Base-by-base conservation (phyloP, 2,113 vertebrate species). In the Apodemus speciosus region DNA sequence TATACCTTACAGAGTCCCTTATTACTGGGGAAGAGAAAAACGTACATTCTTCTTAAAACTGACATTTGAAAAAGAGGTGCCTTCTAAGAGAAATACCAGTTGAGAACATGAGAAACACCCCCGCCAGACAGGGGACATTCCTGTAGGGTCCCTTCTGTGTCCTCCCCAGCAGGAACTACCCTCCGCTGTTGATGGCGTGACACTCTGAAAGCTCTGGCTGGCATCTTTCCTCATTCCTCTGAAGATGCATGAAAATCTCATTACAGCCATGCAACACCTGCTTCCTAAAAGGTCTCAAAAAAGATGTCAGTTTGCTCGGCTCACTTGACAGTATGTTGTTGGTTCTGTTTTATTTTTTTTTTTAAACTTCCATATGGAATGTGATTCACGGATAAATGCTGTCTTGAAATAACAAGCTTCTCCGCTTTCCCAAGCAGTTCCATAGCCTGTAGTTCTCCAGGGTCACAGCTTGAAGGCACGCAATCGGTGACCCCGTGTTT, bases 401-500 rank as follows among this genome's bases (percentile, higher is more conserved):
- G 77, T 89, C 95, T 98, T 94, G 72, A 97, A 94, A 96, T 96
- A 90, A 40, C 92, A 97, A 95, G 64, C n/a, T 49, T 93, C 87
- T 85, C 97, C 97, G 92, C 95, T 96, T 96, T 68, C 85, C 85
- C 93, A 93, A 90, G 85, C 69, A 90, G 23, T 91, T 92, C 96
- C 95, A 62, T 89, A 96, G 88, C 92, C 93, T 72, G 2, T 80
- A 92, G 94, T 95, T 40, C 8, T 88, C 83, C 71, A 89, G 85
- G 97, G 58, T n/a, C 38, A 92, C 85, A 94, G 88, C 93, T 90
- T 96, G 96, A 95, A 97, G 97, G 95, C 86, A 94, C 71, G 93
- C 94, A 95, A 97, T 88, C 93, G 96, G 95, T 96, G 94, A 96
- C 96, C 97, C 96, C 92, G 97, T 10, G 77, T 98, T 98, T 98